Base-by-base conservation (phyloP, 2,888 invertebrate genomes). In the Deilephila porcellus region DNA sequence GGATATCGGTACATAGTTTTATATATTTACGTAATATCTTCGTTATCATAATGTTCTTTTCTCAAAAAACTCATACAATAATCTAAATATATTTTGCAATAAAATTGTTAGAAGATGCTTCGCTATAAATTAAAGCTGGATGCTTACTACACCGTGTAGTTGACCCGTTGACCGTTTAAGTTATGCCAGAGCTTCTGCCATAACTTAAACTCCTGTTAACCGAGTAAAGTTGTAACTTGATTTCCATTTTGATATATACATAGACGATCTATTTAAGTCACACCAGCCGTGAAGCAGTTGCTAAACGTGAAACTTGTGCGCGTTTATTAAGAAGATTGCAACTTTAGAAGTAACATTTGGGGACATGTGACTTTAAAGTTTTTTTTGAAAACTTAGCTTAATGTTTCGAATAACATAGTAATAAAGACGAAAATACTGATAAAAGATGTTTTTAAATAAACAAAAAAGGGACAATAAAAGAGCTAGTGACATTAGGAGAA, bases 151-250 rank as follows among this genome's bases (percentile, higher is more conserved):
- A n/a, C 19, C 17, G 45, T 14, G 45, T 7, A n/a, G 19, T 56
- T 56, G 56, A 56, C 56, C 56, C 19, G n/a, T n/a, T n/a, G n/a
- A n/a, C n/a, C n/a, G 56, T n/a, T 5, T 6, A 56, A 56, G 19
- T 56, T 56, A 56, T n/a, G 56, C n/a, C 56, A 56, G 56, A 45
- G 56, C 56, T 56, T 56, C 56, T 56, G 56, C 19, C 56, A 56
- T 45, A 56, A 56, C 56, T 56, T 56, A 56, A 56, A 56, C n/a
- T 56, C 1, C 19, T 19, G 56, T 56, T 56, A 56, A 56, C 19
- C n/a, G 17, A 56, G 56, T 56, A 56, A 56, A 56, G 56, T 56
- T 56, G 56, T 19, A 56, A 56, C 56, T n/a, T 56, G 56, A 56
- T 56, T 56, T 56, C 56, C 56, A 56, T 56, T 56, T 56, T 19